These are phyloP conservation scores for Rhagoletis pomonella DNA, from an alignment of 1,140 invertebrate species.

Conservation along the genomic window DNA sequence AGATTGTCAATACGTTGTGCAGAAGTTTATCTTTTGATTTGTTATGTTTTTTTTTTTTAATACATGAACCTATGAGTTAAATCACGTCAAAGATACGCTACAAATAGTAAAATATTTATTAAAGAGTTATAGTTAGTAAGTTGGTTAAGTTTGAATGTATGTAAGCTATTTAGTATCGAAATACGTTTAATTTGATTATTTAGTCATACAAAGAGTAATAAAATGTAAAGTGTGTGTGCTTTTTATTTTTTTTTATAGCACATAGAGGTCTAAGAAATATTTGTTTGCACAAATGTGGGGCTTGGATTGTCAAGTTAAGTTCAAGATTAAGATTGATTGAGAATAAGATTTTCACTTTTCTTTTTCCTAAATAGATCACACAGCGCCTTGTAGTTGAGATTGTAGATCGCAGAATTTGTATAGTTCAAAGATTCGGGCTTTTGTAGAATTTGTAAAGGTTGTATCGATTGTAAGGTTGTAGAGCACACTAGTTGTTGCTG, in stretches of 20 bases:
- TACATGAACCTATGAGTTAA: slow-evolving; percentile 1
- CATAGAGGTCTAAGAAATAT: slow-evolving; percentile 40
- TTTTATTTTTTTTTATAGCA: slow-evolving; percentile 26
- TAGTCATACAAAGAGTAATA: not conserved
- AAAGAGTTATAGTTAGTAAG: slow-evolving; percentile 23
- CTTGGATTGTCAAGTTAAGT: slow-evolving; percentile 35
- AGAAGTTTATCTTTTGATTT: not conserved
- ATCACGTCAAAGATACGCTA: slow-evolving; percentile 37
- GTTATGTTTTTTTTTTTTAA: slow-evolving; percentile 34
- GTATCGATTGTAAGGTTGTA: slow-evolving; percentile 14
- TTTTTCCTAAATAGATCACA: not conserved
- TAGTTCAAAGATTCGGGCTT: not conserved
- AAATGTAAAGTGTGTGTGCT: not conserved
- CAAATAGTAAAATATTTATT: slow-evolving; percentile 35
- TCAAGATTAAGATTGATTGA: slow-evolving; percentile 15
- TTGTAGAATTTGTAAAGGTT: not conserved
- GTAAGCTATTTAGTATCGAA: not conserved
- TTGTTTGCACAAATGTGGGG: slow-evolving; percentile 25
- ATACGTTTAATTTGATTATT: slow-evolving; percentile 2
- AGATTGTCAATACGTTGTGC: slow-evolving; percentile 51
- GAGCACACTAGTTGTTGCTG: not conserved
- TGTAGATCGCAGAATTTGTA: slow-evolving; percentile 28
- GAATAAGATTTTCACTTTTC: not conserved
- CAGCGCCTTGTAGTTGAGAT: slow-evolving; percentile 12
- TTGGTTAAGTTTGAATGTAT: slow-evolving; percentile 15